Conservation (phyloP, 2,797 vertebrate species). For the Sebastes goodei region DNA sequence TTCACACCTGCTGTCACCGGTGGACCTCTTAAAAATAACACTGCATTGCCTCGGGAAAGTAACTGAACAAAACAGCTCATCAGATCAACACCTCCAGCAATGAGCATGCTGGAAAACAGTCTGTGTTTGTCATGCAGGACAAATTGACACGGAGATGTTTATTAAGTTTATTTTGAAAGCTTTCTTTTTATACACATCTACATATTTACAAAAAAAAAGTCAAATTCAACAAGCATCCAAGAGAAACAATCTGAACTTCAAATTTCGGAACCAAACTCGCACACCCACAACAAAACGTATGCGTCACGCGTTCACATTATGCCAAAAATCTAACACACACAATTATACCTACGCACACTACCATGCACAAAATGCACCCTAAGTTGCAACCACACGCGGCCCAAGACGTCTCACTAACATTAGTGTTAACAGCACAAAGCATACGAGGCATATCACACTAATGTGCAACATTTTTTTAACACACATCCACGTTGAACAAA, state of each 20-base stretch:
- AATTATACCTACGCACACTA: slow-evolving; percentile 51
- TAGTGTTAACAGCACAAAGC: slow-evolving; percentile 70
- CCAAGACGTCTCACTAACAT: slow-evolving; percentile 63
- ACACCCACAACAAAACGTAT: slow-evolving; percentile 60
- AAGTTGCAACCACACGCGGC: slow-evolving; percentile 63
- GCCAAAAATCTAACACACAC: slow-evolving; percentile 53
- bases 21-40: background rate
- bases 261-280: slow-evolving; percentile 55
- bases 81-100: background rate
- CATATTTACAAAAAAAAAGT: slow-evolving; percentile 82
- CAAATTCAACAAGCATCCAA: slow-evolving; percentile 60
- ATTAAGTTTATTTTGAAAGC: slow-evolving; percentile 75
- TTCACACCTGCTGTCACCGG: too few relatives aligned
- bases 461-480: slow-evolving; percentile 74
- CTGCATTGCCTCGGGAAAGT: background rate
- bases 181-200: slow-evolving; percentile 85
- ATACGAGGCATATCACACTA: slow-evolving; percentile 74
- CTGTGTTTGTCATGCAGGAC: background rate
- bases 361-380: slow-evolving; percentile 77
- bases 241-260: slow-evolving; percentile 52
- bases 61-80: background rate
- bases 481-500: slow-evolving; percentile 74
- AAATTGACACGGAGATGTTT: slow-evolving; percentile 4
- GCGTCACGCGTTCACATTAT: slow-evolving; percentile 69
- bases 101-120: background rate